Base-by-base conservation (phyloP, 2,888 invertebrate species). In the Mythimna loreyi region DNA sequence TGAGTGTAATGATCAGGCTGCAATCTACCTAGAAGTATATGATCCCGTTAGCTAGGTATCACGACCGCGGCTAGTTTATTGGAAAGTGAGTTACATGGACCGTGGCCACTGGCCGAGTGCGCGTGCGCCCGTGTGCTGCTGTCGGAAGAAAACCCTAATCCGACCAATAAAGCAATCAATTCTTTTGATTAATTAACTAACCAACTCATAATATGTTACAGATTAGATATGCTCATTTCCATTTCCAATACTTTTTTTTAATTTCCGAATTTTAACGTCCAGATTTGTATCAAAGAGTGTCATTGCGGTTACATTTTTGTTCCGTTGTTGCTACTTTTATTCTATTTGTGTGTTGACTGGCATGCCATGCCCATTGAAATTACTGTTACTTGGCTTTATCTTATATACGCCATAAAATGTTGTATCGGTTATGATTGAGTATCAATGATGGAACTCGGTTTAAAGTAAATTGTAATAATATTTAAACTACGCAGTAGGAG, bases 1-100 rank as follows among this genome's bases (percentile, higher is more conserved):
- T 81, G 85, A 86, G 85, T 89, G 90, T 91, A 92, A 91, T 91
- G 90, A 90, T 89, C 90, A 87, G 82, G 81, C 75, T 81, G 78
- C 88, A 84, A 88, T 88, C 86, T 87, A 87, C 88, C 87, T 89
- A 90, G 90, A 90, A 90, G 90, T 91, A 89, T 89, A 89, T 83
- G 87, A 90, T 95, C 93, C 95, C 94, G 95, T 94, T 95, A 94
- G 91, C 88, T 90, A 90, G 93, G 91, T 93, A 93, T 93, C 93
- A 91, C 92, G 92, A 93, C 90, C 89, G 90, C 84, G 88, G 91
- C 91, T 92, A 90, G 92, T 92, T 93, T 92, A 94, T 94, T 94
- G 94, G 94, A 94, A 94, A 95, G 94, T 92, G 90, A 93, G 92
- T 88, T 91, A 91, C 90, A 85, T 87, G 89, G 90, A 88, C 90